Base-by-base conservation (phyloP, 2,113 vertebrate species). In the Numida meleagris region DNA sequence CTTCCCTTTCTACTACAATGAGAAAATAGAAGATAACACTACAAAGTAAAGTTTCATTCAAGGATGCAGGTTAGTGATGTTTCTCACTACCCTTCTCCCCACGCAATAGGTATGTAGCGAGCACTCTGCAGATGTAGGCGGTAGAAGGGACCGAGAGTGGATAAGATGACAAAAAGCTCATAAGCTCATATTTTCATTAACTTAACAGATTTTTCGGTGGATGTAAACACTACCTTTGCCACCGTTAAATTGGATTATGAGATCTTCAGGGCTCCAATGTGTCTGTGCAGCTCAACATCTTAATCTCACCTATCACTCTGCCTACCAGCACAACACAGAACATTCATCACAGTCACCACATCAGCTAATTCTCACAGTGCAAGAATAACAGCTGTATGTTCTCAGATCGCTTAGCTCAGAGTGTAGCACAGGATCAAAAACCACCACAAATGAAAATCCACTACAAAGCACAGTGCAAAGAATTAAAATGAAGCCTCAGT, bases 101-200 rank as follows among this genome's bases (percentile, higher is more conserved):
- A 0, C 3, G 2, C 43, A 29, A 63, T 53, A 87, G 38, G 38
- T 8, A 33, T 1, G 10, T 15, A 61, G 31, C 0, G 10, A 63
- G 3, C 3, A 4, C 27, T 50, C 25, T 34, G 55, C 29, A 65
- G 33, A 15, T 15, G 17, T 12, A 34, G 25, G 20, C 59, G 4
- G 24, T 12, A 82, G 46, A 59, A 84, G 40, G 15, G 31, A 66
- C 29, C 48, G 61, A 71, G 11, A 27, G 36, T 0, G 15, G 51
- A 9, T 33, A n/a, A 79, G 46, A 45, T 2, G 24, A 77, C 76
- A 90, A 84, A 74, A 89, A n/a, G 14, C 19, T n/a, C 1, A 0
- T 23, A 20, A 45, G 43, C 42, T 73, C 63, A 38, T 33, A 61
- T 72, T 36, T 40, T 82, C 21, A 77, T 81, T 65, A 57, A 57